phyloP scores from a whole-genome alignment of 2,888 invertebrate genomes.

The Crioceris asparagi region DNA sequence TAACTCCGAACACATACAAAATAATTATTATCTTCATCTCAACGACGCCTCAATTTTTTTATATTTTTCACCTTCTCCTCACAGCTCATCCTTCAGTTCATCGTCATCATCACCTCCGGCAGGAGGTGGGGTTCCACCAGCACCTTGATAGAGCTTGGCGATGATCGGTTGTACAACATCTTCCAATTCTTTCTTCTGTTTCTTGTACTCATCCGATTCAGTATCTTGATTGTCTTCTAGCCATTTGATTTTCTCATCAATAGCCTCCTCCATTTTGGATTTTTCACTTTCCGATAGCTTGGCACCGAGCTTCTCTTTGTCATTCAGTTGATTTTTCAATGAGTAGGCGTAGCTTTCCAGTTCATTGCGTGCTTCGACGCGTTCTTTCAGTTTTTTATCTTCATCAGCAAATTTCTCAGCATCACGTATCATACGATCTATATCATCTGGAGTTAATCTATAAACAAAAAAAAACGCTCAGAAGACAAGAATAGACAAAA shows the following conservation, averaged over 20 bases:
- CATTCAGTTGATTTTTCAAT: conserved; percentile 90
- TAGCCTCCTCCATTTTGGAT: conserved; percentile 87
- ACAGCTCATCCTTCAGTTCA: conserved; percentile 80
- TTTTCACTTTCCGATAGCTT: conserved; percentile 86
- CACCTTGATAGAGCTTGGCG: conserved; percentile 86
- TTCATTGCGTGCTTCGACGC: conserved; percentile 93
- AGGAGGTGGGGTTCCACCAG: conserved; percentile 63
- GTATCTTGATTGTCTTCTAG: conserved; percentile 91
- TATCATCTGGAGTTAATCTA: conserved; percentile 89
- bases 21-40: too few species aligned
- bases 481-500: too few species aligned
- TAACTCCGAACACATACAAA: too few species aligned
- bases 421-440: conserved; percentile 98
- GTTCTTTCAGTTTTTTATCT: conserved; percentile 92
- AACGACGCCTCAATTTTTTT: too few species aligned
- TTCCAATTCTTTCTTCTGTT: conserved; percentile 91
- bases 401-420: conserved; percentile 99
- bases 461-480: too few species aligned
- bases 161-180: conserved; percentile 95
- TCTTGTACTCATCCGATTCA: conserved; percentile 75
- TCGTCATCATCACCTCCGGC: conserved; percentile 57
- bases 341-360: conserved; percentile 96
- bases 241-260: conserved; percentile 97
- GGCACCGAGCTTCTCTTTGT: conserved; percentile 77
- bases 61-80: conserved; percentile 28